phyloP scores from a whole-genome alignment of 2,797 vertebrate species.

The Sebastes umbrosus region DNA sequence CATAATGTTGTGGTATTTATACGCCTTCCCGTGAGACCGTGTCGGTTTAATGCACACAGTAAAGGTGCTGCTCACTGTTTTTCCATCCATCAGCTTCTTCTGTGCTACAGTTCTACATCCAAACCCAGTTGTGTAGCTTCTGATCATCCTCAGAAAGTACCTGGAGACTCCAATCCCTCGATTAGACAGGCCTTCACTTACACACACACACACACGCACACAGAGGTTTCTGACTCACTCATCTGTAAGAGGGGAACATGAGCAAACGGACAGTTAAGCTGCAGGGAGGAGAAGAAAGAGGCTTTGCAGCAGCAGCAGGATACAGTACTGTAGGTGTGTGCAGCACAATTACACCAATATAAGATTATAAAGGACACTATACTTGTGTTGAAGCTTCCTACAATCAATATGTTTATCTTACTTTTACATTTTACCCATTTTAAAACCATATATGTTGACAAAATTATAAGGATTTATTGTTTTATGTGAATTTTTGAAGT shows the following conservation, averaged over 20 bases:
- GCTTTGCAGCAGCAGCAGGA: not conserved
- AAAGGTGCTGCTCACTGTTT: not conserved
- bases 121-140: constrained; percentile 46
- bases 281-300: not conserved
- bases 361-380: not conserved
- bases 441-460: not conserved
- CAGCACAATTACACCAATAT: not conserved
- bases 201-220: constrained; percentile 23
- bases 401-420: not conserved
- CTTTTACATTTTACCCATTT: not conserved
- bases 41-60: no score
- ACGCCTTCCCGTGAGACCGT: no score
- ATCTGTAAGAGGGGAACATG: constrained; percentile 19
- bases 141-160: constrained; percentile 49
- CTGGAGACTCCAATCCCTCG: constrained; percentile 14
- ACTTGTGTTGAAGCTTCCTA: not conserved
- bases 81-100: not conserved
- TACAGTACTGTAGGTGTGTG: not conserved
- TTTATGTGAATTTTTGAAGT: not conserved
- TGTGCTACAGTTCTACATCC: not conserved
- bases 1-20: no score
- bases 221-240: constrained; percentile 29
- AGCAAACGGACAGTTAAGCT: constrained; percentile 45
- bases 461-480: not conserved
- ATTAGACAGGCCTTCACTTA: constrained; percentile 24